phyloP scores from a whole-genome alignment of 2,888 invertebrate genomes.

The Yponomeuta evonymella region DNA sequence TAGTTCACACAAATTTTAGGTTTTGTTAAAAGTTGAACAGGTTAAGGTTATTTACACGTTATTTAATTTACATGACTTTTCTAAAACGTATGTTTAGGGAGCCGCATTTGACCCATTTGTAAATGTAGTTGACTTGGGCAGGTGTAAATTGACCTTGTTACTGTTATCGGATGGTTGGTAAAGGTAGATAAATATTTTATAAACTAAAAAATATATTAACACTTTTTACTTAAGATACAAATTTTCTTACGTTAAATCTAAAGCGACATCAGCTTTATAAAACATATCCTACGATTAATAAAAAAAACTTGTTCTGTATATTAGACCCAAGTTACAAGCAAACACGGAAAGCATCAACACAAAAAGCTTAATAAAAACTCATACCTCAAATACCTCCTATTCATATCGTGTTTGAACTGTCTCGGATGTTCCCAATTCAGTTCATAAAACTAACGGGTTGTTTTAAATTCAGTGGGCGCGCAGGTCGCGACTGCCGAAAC shows the following conservation, averaged over 20 bases:
- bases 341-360: background rate
- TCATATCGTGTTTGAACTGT: background rate
- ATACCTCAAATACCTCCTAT: background rate
- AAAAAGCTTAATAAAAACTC: background rate
- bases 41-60: too few species aligned
- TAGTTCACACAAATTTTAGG: too few species aligned
- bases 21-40: too few species aligned
- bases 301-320: too few species aligned
- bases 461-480: conserved; percentile 46
- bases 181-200: background rate
- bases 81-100: background rate
- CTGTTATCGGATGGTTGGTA: background rate
- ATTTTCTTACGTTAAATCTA: too few species aligned
- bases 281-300: background rate
- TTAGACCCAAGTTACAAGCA: background rate
- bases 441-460: conserved; percentile 33
- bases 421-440: conserved; percentile 24
- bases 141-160: background rate
- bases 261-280: background rate
- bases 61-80: too few species aligned
- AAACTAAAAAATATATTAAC: too few species aligned
- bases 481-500: conserved; percentile 22
- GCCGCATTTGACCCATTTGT: background rate
- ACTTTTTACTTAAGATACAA: too few species aligned
- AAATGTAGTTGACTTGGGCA: background rate